Base-by-base conservation (phyloP, 2,888 invertebrate genomes). In the Harpalus rubripes region DNA sequence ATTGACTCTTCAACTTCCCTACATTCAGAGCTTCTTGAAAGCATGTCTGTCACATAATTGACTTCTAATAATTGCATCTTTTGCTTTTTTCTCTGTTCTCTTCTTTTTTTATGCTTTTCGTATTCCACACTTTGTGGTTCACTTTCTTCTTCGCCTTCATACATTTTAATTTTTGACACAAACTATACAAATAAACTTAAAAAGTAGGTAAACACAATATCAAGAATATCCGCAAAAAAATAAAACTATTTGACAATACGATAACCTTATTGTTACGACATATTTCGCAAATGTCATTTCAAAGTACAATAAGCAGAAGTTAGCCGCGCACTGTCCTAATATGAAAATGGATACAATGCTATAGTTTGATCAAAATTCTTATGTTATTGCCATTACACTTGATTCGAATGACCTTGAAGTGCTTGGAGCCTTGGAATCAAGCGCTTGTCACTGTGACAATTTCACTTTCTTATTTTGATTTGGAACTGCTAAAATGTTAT, bases 21-120 rank as follows among this genome's bases (percentile, higher is more conserved):
- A 18, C 18, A 44, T 16, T 74, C 72, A 12, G 72, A 8, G 10
- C 16, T 74, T 44, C 16, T 16, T 0, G 72, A 41, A 44, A 74
- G 72, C 72, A 74, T 74, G 15, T 74, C 72, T 10, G 18, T 41
- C 15, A 74, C 56, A 56, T 78, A 56, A 26, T 78, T 44, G 10
- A 78, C 78, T 78, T 80, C 80, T 16, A 80, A 59, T 41, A 80
- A 44, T 15, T 56, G 59, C 59, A 41, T 78, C 26, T 76, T 84
- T 78, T 78, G 63, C 44, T 56, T 78, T 65, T 44, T 84, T 22
- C 61, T 18, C 59, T 65, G 63, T 78, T 84, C 84, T 78, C 84
- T 44, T 78, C 59, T 84, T 72, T 18, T 61, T 56, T 84, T 84
- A 44, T 52, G 44, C 52, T 84, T 56, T 12, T 68, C 68, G 15